Base-by-base conservation (phyloP, 2,113 vertebrate species). In the Myrmophylax atrothorax region DNA sequence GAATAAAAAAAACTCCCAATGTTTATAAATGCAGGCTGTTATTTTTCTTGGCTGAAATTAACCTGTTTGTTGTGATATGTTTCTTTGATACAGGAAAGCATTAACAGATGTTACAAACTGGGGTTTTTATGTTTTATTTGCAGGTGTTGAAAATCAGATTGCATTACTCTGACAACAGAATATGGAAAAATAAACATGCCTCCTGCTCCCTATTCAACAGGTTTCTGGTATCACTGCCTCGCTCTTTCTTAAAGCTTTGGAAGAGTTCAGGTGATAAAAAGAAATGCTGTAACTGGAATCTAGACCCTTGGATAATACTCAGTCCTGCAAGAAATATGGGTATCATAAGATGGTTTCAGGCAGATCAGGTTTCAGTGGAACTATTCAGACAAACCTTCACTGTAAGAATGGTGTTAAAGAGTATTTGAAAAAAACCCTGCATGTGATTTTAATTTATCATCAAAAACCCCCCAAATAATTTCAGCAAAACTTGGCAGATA, bases 101-200 rank as follows among this genome's bases (percentile, higher is more conserved):
- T 72, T 68, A 89, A 72, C 40, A 60, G 29, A 64, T 68, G 19
- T 75, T 87, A 91, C 20, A 9, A 72, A 91, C 17, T 35, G 19
- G 46, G 24, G 42, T 75, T 70, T 85, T 66, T 5, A 37, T 59
- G 38, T 78, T 94, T 86, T 94, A 90, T 80, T 78, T 92, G 73
- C 49, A 91, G 74, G 53, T 95, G 81, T 94, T 93, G 91, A 91
- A 96, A 94, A 26, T 73, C 63, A 3, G 46, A 87, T 40, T 93
- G 84, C 53, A 68, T 75, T 89, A 84, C 37, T 91, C 22, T 89
- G 86, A 87, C 37, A 70, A 82, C 47, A 91, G 62, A 80, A 86
- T 70, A 83, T 10, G 26, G 79, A 87, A 94, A 93, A 93, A 84
- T 42, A 89, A 95, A 88, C 52, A 84, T 70, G 68, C 33, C 55